These are phyloP conservation scores for Cyprinodon diabolis DNA, from an alignment of 2,797 vertebrate genomes.

Conservation along the genomic window DNA sequence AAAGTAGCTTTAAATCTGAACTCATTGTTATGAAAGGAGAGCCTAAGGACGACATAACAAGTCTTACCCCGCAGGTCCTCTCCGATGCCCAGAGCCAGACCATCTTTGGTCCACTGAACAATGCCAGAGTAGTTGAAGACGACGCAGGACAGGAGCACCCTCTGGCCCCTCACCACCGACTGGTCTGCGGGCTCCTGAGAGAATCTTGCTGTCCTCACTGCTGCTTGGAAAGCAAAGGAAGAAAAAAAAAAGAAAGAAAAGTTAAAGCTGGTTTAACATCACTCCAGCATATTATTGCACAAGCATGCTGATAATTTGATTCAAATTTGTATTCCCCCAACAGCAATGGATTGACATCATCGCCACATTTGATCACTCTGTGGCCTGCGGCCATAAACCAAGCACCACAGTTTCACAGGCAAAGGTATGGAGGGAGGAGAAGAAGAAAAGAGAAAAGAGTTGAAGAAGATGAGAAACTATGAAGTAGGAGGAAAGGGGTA, in stretches of 20 bases:
- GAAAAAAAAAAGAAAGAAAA: constrained; percentile 16
- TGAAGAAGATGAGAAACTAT: constrained; percentile 7
- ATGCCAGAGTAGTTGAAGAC: constrained; percentile 97
- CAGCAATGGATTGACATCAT: constrained; percentile 30
- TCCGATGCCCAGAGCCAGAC: constrained; percentile 92
- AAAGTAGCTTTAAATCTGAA: constrained; percentile 36
- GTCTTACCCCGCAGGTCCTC: constrained; percentile 90
- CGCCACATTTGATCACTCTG: constrained; percentile 50
- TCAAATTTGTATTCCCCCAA: constrained; percentile 33
- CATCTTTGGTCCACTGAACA: constrained; percentile 98
- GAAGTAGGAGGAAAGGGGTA: constrained; percentile 1
- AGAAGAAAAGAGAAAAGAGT: constrained; percentile 29
- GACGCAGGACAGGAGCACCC: constrained; percentile 89
- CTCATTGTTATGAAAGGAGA: constrained; percentile 10
- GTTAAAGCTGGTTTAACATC: constrained; percentile 9
- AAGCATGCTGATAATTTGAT: constrained; percentile 45
- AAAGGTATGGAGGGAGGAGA: constrained; percentile 40
- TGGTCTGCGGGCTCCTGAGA: constrained; percentile 94
- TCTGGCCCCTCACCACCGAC: constrained; percentile 92
- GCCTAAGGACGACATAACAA: constrained; percentile 38
- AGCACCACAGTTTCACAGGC: constrained; percentile 19
- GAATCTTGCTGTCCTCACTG: constrained; percentile 87
- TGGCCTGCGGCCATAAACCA: constrained; percentile 38
- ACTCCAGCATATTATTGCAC: constrained; percentile 8
- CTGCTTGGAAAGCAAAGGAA: constrained; percentile 9